Conservation (phyloP, 2,888 invertebrate genomes). For the Eupithecia vulgata region DNA sequence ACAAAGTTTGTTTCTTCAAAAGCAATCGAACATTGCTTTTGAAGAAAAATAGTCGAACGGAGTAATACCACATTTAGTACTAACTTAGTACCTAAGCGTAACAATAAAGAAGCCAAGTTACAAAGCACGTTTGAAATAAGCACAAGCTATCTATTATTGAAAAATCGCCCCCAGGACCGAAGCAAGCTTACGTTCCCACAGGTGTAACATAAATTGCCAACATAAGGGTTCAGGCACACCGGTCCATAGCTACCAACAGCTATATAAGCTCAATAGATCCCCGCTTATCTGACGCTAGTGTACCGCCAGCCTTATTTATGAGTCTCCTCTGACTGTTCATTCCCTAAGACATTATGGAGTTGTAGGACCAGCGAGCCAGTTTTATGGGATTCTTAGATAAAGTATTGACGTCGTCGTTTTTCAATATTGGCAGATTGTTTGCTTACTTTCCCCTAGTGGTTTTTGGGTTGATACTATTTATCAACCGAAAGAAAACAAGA, state of each 20-base stretch:
- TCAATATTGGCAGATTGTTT: conserved; percentile 49
- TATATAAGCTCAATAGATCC: conserved; percentile 78
- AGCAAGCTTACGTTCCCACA: conserved; percentile 55
- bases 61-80: not conserved
- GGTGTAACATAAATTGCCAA: conserved; percentile 66
- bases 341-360: conserved; percentile 67
- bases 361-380: conserved; percentile 63
- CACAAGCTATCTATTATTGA: conserved; percentile 30
- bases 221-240: conserved; percentile 56
- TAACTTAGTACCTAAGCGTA: not conserved
- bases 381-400: conserved; percentile 62
- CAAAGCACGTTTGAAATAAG: conserved; percentile 16
- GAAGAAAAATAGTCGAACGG: not conserved
- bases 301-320: conserved; percentile 68
- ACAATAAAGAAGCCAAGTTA: conserved; percentile 12
- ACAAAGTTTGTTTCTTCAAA: too few relatives aligned
- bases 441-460: conserved; percentile 46
- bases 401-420: conserved; percentile 48
- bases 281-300: conserved; percentile 73
- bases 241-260: conserved; percentile 66
- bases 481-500: not conserved
- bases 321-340: conserved; percentile 71
- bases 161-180: conserved; percentile 34
- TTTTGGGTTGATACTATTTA: conserved; percentile 39
- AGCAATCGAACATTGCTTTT: not conserved